Evolutionary conservation across 2,113 vertebrate species (phyloP).

Genomic region (Mesoclemmys tuberculata): DNA sequence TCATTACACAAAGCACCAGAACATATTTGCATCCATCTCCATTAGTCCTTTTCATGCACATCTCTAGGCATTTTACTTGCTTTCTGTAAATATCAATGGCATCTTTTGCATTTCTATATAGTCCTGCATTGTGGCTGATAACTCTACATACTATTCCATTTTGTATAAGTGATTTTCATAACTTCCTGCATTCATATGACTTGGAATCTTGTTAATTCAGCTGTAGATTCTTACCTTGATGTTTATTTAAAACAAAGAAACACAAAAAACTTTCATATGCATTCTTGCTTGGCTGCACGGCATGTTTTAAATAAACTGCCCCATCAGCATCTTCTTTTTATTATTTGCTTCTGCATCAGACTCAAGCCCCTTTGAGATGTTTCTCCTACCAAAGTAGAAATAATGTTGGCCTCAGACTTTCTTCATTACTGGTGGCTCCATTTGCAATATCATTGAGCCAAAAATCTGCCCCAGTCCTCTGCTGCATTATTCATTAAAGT

Average conservation of each 20-base stretch:
- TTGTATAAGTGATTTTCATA: background rate
- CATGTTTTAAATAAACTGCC: background rate
- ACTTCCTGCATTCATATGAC: background rate
- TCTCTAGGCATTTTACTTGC: background rate
- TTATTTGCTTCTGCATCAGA: background rate
- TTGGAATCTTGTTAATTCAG: background rate
- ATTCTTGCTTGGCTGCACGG: background rate
- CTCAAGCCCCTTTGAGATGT: background rate
- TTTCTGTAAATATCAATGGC: background rate
- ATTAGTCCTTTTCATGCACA: background rate
- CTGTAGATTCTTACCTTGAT: background rate
- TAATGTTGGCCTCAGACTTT: fast-evolving
- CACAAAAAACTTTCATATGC: fast-evolving
- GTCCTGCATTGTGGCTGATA: background rate
- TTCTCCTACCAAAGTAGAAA: background rate
- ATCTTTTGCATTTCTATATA: background rate
- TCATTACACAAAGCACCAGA: background rate
- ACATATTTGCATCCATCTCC: background rate
- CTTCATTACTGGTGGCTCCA: background rate
- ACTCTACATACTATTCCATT: background rate
- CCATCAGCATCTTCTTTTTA: background rate
- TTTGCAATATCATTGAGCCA: background rate
- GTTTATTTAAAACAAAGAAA: background rate
- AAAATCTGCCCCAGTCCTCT: background rate
- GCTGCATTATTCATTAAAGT: background rate